These are phyloP conservation scores for Drosophila niveifrons DNA, from an alignment of 2,888 invertebrate species.

Conservation along the genomic window DNA sequence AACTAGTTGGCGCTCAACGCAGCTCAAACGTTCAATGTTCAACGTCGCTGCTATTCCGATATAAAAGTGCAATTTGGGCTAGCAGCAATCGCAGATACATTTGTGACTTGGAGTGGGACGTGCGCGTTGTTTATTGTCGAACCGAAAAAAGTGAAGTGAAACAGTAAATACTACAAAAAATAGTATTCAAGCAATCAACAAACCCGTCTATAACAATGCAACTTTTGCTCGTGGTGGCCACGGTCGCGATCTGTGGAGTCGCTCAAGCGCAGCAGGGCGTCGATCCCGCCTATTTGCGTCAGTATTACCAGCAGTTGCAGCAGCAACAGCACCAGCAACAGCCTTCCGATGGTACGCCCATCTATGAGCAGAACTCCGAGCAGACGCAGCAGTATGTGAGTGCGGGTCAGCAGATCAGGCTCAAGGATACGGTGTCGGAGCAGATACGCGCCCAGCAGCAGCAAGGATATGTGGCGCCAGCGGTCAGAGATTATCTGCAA, in stretches of 20 bases:
- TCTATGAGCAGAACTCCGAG: conserved; percentile 86
- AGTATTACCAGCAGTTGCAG: conserved; percentile 85
- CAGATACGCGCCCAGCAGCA: conserved; percentile 83
- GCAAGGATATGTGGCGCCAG: conserved; percentile 84
- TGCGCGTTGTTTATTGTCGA: conserved; percentile 40
- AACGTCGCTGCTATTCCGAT: conserved; percentile 51
- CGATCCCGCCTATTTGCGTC: conserved; percentile 85
- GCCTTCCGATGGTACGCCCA: conserved; percentile 86
- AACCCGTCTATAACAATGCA: conserved; percentile 64
- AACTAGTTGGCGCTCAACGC: conserved; percentile 31
- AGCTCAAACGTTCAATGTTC: conserved; percentile 6
- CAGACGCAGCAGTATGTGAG: conserved; percentile 86
- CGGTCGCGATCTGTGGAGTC: conserved; percentile 72
- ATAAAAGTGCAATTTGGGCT: conserved; percentile 80
- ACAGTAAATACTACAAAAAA: not conserved
- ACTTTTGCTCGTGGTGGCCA: conserved; percentile 76
- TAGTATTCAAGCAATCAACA: conserved; percentile 27
- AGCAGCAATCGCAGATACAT: conserved; percentile 74
- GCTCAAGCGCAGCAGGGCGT: conserved; percentile 83
- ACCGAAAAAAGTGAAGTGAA: conserved; percentile 42
- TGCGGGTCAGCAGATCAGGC: conserved; percentile 86
- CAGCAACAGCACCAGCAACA: conserved; percentile 85
- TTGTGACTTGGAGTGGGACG: conserved; percentile 73
- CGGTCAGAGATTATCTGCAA: conserved; percentile 84
- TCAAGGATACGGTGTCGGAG: conserved; percentile 85